These are phyloP conservation scores for Enteromius thamalakanensis DNA, from an alignment of 2,797 vertebrate genomes.

Conservation along the genomic window DNA sequence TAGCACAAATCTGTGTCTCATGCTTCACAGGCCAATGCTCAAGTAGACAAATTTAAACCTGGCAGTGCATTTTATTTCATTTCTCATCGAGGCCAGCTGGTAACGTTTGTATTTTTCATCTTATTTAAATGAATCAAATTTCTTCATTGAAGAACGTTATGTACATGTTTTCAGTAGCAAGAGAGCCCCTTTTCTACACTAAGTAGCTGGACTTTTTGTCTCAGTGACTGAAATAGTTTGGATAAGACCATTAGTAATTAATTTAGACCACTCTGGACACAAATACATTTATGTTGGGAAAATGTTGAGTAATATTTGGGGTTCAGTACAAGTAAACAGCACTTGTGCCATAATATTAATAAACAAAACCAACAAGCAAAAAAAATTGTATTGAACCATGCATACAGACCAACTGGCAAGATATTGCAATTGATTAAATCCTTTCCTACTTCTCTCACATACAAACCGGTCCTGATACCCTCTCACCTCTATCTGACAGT, in stretches of 20 bases:
- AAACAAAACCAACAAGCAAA: neutral
- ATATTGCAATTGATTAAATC: conserved; percentile 7
- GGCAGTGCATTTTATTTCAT: neutral
- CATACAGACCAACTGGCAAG: neutral
- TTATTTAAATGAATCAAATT: neutral
- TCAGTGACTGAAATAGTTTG: neutral
- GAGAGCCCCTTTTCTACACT: neutral
- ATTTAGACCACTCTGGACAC: neutral
- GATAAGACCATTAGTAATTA: too few relatives aligned
- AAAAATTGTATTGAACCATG: neutral
- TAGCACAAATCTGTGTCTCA: neutral
- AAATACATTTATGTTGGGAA: conserved; percentile 14
- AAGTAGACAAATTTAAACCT: neutral
- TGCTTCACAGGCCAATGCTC: neutral
- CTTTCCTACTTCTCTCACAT: neutral
- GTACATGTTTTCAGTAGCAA: neutral
- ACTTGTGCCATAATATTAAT: neutral
- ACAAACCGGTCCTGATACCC: neutral
- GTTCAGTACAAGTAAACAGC: neutral
- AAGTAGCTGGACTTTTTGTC: neutral
- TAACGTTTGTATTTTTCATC: neutral
- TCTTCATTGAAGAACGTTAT: too few relatives aligned
- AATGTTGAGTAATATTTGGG: neutral
- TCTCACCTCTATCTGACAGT: conserved; percentile 8
- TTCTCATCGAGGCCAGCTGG: neutral